Evolutionary conservation across 2,888 invertebrate species (phyloP), one percentile per base, ranked within the genome.

Genomic region (Laspeyria flexula): DNA sequence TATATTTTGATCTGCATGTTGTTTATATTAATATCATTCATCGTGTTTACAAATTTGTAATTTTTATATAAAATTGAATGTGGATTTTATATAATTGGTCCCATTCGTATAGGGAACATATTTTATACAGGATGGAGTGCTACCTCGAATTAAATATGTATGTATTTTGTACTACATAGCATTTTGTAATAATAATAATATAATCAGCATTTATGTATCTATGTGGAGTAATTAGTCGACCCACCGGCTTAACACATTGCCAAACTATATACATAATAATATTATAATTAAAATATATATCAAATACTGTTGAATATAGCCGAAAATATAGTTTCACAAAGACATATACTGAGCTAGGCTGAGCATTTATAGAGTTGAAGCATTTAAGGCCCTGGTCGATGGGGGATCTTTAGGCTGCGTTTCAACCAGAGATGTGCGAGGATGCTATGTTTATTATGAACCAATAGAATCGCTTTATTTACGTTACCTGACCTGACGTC

Each of bases 181-280:
- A 63, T 66, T 66, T 69, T 55, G 35, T 54, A 57, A 44, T 25
- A 54, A 43, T 18, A 47, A 51, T 61, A 62, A 39, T 21, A 51
- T 51, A 31, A 30, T 29, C 52, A 68, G 77, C 76, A 76, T 76
- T 77, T 77, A 75, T 56, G 25, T 65, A 62, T 62, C 55, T 57
- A 55, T 56, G 66, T 57, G 55, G 52, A 64, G 46, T 56, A 40
- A 56, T 23, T 34, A 61, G 71, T 73, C 65, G 62, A 34, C 65
- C 66, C 68, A 75, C 65, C 66, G 71, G 60, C 65, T 71, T 51
- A 55, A 35, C 44, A 54, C 65, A 71, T 64, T 65, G 56, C 46
- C 59, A 61, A 59, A 52, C 56, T 62, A 54, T 60, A 55, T 48
- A 66, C 21, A 64, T 62, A 46, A 34, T 44, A 38, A n/a, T n/a